Evolutionary conservation across 2,888 invertebrate genomes (phyloP), one percentile per base, ranked within the genome.

Genomic region (Copidosoma aretas): DNA sequence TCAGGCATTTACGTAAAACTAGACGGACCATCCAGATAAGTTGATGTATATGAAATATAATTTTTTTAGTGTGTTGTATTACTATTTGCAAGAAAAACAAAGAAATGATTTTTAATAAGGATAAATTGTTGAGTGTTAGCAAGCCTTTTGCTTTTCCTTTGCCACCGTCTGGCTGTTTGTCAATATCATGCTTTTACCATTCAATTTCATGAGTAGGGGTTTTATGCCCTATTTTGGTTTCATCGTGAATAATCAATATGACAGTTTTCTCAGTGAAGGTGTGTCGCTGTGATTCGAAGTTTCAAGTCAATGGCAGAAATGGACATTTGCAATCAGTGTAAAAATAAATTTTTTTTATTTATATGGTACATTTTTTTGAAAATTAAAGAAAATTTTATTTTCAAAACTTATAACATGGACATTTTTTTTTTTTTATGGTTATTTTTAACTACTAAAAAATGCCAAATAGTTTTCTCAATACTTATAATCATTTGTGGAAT

Each of bases 31-130:
- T n/a, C n/a, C n/a, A n/a, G n/a, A n/a, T n/a, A n/a, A n/a, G n/a
- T n/a, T n/a, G n/a, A n/a, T n/a, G n/a, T n/a, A n/a, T n/a, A n/a
- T n/a, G n/a, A n/a, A n/a, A n/a, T n/a, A n/a, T n/a, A n/a, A n/a
- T n/a, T n/a, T 69, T 71, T 70, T 72, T 70, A 69, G 69, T 70
- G 67, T 70, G 67, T 72, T 70, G 70, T 72, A 69, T 69, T 71
- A 64, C 68, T 69, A 70, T 72, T 72, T 70, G 10, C 67, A 72
- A 72, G 69, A n/a, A n/a, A n/a, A n/a, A n/a, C n/a, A n/a, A n/a
- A 70, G 58, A 71, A 68, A 68, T 68, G 43, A 69, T 67, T 61
- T 64, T 70, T 64, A 70, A 67, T 64, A 64, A 72, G 61, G 39
- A 70, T 63, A 14, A 56, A 53, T 14, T 19, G 4, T 19, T 51